Evolutionary conservation across 2,113 vertebrate species (phyloP).

Genomic region (Sigmodon hispidus): DNA sequence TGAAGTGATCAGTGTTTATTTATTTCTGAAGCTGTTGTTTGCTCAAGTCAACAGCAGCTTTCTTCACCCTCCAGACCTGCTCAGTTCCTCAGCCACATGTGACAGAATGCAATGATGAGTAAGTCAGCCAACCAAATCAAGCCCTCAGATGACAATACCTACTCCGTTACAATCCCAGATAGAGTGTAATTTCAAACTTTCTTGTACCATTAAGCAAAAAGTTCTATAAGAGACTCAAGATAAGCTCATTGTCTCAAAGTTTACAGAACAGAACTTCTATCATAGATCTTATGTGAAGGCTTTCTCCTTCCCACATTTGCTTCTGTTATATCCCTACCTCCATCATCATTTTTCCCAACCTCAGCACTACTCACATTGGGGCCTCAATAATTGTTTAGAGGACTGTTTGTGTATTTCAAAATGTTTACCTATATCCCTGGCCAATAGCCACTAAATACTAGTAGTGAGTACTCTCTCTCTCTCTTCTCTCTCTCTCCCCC

Average conservation of each 20-base stretch:
- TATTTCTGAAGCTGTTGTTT: neutral
- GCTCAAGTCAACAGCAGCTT: slow-evolving; percentile 21
- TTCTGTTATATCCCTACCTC: neutral
- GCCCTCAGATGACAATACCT: neutral
- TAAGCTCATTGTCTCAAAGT: neutral
- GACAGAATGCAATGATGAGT: neutral
- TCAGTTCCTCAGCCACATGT: neutral
- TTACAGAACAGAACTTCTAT: neutral
- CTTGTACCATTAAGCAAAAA: slow-evolving; percentile 18
- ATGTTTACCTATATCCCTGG: neutral
- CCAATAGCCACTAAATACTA: neutral
- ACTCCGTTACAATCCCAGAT: neutral
- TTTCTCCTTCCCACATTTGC: neutral
- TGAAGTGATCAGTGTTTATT: neutral
- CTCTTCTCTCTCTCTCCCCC: neutral
- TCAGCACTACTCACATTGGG: neutral
- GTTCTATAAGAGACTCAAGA: slow-evolving; percentile 14
- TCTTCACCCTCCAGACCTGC: neutral
- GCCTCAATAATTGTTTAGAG: neutral
- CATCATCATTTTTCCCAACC: neutral
- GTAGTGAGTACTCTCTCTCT: neutral
- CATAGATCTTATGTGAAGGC: neutral
- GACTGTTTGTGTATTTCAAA: neutral
- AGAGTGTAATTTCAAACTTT: slow-evolving; percentile 18
- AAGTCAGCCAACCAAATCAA: neutral